Percentiles rank a stretch among this genome's conserved stretches.
These are phyloP conservation scores for Hydrozoanthus gracilis DNA, from an alignment of 92 coral and sea anemone species.

Conservation along the genomic window DNA sequence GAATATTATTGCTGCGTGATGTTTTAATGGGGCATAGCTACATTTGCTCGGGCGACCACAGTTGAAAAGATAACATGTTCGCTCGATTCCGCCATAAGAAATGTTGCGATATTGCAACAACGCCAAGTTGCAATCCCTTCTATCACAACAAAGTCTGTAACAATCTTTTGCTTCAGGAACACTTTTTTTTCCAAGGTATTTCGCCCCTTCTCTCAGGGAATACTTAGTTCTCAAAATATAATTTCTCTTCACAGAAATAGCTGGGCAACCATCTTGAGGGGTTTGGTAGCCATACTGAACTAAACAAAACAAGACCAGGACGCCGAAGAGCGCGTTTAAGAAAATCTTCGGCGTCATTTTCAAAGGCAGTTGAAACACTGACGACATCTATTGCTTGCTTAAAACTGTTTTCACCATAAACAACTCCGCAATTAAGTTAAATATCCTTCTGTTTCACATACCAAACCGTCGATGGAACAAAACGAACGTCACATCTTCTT, in stretches of 20 bases:
- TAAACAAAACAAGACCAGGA: conserved; percentile 16
- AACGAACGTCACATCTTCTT: conserved; percentile 11
- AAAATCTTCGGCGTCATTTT: conserved; percentile 46
- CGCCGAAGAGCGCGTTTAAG: conserved; percentile 33
- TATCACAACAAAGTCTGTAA: conserved; percentile 25
- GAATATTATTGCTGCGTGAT: conserved; percentile 35
- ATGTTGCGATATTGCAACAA: conserved; percentile 16
- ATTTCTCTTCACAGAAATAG: conserved; percentile 23
- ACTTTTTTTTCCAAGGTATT: not conserved
- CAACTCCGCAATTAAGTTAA: not conserved
- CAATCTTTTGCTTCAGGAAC: conserved; percentile 5
- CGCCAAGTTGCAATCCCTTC: conserved; percentile 23
- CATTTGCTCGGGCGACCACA: conserved; percentile 46
- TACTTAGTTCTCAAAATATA: conserved; percentile 38
- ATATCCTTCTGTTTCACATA: not conserved
- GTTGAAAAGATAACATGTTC: conserved; percentile 37
- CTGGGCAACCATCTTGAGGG: conserved; percentile 42
- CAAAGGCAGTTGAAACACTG: not conserved
- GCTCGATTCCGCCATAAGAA: conserved; percentile 33
- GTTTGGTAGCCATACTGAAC: conserved; percentile 45
- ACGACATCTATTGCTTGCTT: not conserved
- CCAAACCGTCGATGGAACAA: not conserved
- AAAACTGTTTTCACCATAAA: not conserved
- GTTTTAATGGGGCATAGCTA: conserved; percentile 7
- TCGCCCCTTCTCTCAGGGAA: conserved; percentile 34